Evolutionary conservation across 2,888 invertebrate species (phyloP), one percentile per base, ranked within the genome.

Genomic region (Acanthoscelides obtectus): DNA sequence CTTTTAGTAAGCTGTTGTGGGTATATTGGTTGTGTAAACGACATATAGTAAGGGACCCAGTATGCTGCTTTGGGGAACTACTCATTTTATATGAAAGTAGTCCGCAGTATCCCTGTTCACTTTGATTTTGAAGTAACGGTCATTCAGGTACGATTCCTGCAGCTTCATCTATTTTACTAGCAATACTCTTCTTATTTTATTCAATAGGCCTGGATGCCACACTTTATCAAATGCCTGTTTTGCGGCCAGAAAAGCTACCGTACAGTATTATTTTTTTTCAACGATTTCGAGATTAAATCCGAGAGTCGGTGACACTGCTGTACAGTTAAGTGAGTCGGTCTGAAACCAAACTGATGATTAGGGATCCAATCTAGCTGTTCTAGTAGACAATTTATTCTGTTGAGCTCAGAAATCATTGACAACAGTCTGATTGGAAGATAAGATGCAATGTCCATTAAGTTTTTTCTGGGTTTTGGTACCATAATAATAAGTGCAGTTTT

Each of bases 11-110:
- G 20, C n/a, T 4, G 22, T 65, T 20, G 63, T 64, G 0, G 65
- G 69, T 22, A 69, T 63, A 63, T 69, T 64, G n/a, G 69, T 22
- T 22, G 65, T 69, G 19, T 22, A 69, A 6, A 66, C 1, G 5
- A 21, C 5, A 12, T 22, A 66, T 19, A 66, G 19, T 17, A 66
- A 8, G 6, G 66, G 66, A 8, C 22, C 66, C 8, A 66, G 66
- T 17, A 66, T 22, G 22, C 66, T 66, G 8, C 66, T 20, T 66
- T 66, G 66, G 8, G 66, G 66, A 1, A 66, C 8, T 66, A 17
- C 66, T n/a, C 20, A 66, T 17, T 66, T 6, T 17, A 66, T 66
- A 20, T 2, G 1, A 20, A 21, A 66, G 5, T 21, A n/a, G 21
- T 20, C 6, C 1, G 66, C 2, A 22, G 8, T 8, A n/a, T 66